Evolutionary conservation across 2,888 invertebrate species (phyloP), one percentile per base, ranked within the genome.

Genomic region (Saturnia pavonia): DNA sequence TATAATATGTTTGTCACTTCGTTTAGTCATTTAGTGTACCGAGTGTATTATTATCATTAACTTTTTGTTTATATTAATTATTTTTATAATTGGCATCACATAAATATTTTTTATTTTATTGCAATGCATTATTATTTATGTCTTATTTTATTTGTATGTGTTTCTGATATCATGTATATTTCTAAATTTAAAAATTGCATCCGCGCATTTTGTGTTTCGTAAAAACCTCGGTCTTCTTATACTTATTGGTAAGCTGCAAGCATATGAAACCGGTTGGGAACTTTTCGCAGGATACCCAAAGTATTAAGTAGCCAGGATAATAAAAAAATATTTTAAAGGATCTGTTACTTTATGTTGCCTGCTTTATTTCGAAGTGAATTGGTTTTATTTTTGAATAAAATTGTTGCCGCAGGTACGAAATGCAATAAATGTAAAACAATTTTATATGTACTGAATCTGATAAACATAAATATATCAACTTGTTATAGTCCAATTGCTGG

Each of bases 221-320:
- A 60, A 60, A 60, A 65, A 65, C 40, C n/a, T 65, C 40, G 68
- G 19, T n/a, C 34, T 16, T 63, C 60, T 51, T n/a, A 79, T 78
- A 66, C 78, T 65, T 65, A 19, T 40, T 63, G 19, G 27, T 63
- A 63, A 40, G 63, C 14, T 0, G 27, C 25, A 14, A 60, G 57
- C 57, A 65, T n/a, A 65, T 40, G 40, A 78, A 78, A 40, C 48
- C 27, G 25, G 42, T 68, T 27, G 34, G 14, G 0, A n/a, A 65
- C n/a, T 40, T 65, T 65, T 65, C 65, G 40, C 40, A 65, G 19
- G n/a, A n/a, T 65, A 40, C 65, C 22, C 40, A 40, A n/a, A 65
- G 27, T 65, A 40, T 65, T 65, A 40, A 65, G 40, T 65, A 40
- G 40, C 9, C 40, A 40, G 65, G 34, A 65, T n/a, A 65, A 34